A percentile compares a stretch with the other conserved stretches of the same genome.
Conservation (phyloP, 2,888 invertebrate genomes). For the Epinotia ramella region DNA sequence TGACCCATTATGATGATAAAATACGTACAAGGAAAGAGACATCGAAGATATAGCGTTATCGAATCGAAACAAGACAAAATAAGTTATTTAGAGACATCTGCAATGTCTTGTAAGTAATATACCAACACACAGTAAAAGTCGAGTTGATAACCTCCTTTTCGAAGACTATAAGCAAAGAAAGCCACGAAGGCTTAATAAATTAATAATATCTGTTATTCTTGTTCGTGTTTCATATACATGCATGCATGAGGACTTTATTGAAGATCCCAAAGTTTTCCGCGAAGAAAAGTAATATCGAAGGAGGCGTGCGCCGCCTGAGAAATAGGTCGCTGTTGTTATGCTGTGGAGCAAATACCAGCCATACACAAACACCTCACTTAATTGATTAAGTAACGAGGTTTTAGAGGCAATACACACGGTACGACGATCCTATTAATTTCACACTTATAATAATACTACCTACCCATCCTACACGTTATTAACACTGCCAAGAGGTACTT, state of each 20-base stretch:
- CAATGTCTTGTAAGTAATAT: neutral
- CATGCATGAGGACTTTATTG: conserved; percentile 46
- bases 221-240: conserved; percentile 35
- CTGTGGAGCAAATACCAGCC: neutral
- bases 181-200: conserved; percentile 1
- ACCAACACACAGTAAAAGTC: neutral
- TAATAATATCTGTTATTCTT: conserved; percentile 21
- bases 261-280: conserved; percentile 55
- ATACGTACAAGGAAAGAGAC: too few species aligned
- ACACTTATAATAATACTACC: too few species aligned
- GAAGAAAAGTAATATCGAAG: conserved; percentile 66
- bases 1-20: too few species aligned
- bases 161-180: neutral
- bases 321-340: conserved; percentile 46
- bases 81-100: neutral
- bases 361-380: conserved; percentile 6
- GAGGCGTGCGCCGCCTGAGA: conserved; percentile 65
- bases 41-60: neutral
- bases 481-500: too few species aligned
- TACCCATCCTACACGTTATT: too few species aligned
- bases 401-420: neutral
- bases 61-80: neutral
- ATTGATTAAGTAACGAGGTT: conserved; percentile 12
- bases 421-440: neutral
- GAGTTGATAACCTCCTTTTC: neutral